A percentile compares a stretch with the other conserved stretches of the same genome.
phyloP scores from a whole-genome alignment of 2,797 vertebrate genomes.

The Spinus pinus region DNA sequence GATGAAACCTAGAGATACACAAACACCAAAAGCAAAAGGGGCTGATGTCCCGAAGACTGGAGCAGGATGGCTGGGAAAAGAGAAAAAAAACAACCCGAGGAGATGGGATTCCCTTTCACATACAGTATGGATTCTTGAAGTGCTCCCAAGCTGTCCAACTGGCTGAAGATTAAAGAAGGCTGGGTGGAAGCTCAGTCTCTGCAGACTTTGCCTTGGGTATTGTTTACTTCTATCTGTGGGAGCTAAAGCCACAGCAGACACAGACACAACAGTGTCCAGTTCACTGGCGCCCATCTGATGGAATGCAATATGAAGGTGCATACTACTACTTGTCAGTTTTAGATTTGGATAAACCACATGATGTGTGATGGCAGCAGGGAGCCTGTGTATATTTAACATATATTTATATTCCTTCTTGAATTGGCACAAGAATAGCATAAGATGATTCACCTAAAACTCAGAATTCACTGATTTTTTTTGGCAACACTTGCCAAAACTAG shows the following conservation, averaged over 20 bases:
- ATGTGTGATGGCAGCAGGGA: slow-evolving; percentile 3
- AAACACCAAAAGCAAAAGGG: background rate
- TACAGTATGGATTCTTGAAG: slow-evolving; percentile 11
- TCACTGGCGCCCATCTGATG: background rate
- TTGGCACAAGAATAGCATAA: slow-evolving; percentile 27
- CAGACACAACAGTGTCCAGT: slow-evolving; percentile 43
- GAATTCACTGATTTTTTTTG: slow-evolving; percentile 12
- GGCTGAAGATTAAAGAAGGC: slow-evolving; percentile 30
- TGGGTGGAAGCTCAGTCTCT: background rate
- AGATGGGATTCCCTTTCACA: slow-evolving; percentile 31
- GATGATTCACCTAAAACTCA: slow-evolving; percentile 48
- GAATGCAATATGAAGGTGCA: background rate
- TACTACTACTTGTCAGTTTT: background rate
- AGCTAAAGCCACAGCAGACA: slow-evolving; percentile 23
- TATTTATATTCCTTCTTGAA: background rate
- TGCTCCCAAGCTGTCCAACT: background rate
- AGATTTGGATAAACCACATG: background rate
- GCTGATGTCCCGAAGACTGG: background rate
- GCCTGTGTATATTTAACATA: background rate
- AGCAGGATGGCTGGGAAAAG: background rate
- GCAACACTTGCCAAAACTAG: background rate
- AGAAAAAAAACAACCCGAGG: background rate
- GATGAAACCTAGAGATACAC: background rate
- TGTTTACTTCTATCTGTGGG: slow-evolving; percentile 34
- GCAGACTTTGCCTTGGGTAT: slow-evolving; percentile 2